Evolutionary conservation across 1,140 invertebrate species (phyloP).

Genomic region (Magallana gigas): DNA sequence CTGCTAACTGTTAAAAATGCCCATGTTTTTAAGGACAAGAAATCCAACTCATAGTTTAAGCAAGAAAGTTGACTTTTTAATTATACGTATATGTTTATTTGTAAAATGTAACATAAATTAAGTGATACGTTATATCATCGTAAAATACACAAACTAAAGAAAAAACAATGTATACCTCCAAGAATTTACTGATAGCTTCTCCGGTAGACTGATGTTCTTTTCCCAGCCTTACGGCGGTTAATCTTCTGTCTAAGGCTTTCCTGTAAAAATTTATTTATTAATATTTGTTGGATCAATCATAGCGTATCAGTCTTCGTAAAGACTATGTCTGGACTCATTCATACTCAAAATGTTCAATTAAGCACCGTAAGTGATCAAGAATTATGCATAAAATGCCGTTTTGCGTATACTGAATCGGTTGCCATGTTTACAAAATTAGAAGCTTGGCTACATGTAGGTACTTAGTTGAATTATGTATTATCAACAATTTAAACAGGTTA

Average conservation of each 20-base stretch:
- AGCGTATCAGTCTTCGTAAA: no score
- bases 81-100: no score
- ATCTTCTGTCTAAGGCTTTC: not conserved
- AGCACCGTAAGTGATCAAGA: not conserved
- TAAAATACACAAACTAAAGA: not conserved
- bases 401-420: not conserved
- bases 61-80: no score
- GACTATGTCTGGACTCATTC: no score
- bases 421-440: not conserved
- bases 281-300: no score
- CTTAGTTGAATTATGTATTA: not conserved
- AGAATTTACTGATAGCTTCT: slow-evolving; percentile 3
- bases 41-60: not conserved
- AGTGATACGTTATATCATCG: not conserved
- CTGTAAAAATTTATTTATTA: not conserved
- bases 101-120: not conserved
- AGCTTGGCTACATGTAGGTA: not conserved
- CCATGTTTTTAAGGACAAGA: not conserved
- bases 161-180: not conserved
- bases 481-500: not conserved
- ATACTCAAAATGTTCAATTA: no score
- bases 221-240: not conserved
- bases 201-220: not conserved
- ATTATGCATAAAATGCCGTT: not conserved
- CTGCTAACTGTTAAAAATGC: not conserved